Evolutionary conservation across 2,797 vertebrate genomes (phyloP), one percentile per base, ranked within the genome.

Genomic region (Neosalanx taihuensis): DNA sequence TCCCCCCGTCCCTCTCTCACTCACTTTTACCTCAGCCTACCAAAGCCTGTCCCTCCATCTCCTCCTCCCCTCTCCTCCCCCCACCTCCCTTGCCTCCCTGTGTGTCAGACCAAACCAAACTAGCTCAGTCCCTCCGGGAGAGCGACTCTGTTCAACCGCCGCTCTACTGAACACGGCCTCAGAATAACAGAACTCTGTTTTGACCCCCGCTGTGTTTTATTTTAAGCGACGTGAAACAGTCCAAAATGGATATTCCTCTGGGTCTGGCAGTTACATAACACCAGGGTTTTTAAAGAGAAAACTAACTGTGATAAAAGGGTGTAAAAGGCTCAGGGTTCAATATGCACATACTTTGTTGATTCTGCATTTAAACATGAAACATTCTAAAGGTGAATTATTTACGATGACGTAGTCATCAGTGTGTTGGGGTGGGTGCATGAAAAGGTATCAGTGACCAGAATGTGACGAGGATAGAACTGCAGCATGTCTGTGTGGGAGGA

Each of bases 161-260:
- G 33, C 12, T 29, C 35, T 65, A 69, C 75, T 64, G 65, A 79
- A 70, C 56, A 29, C 41, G 35, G 57, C 62, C 64, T 79, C 79
- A 86, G 76, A 84, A 86, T 81, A 86, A 70, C 62, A 76, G 13
- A 64, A 61, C 68, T 65, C 62, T 15, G 20, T 57, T 46, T 70
- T n/a, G 70, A 62, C 51, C 76, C 18, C 5, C 15, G 65, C 12
- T 65, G 18, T 49, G 5, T 65, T 83, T 78, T 76, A 75, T 79
- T 83, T 53, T 56, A 29, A 26, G 18, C 51, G 12, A 46, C 2
- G 61, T 59, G 46, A 69, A 58, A 23, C 7, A 30, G 3, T 74
- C 3, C 33, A 61, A 20, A 26, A 56, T n/a, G 72, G 23, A 26
- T 26, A 75, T 58, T 57, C n/a, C 66, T 13, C 5, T 61, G 35